These are phyloP conservation scores for Drosophila neutralis DNA, from an alignment of 2,888 invertebrate species.

Conservation along the genomic window DNA sequence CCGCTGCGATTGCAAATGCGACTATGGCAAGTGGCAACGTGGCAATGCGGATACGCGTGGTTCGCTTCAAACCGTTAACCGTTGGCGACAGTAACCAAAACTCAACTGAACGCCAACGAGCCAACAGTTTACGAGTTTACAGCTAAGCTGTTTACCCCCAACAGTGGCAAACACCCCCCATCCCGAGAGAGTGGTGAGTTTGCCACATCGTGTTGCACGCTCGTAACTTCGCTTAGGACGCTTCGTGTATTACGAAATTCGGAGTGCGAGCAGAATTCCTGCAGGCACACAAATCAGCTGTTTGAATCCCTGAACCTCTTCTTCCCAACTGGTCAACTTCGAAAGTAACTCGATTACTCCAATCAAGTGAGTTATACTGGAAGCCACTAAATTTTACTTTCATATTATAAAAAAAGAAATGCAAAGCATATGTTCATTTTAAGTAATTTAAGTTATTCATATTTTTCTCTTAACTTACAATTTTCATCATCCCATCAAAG, in stretches of 20 bases:
- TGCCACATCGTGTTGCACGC: conserved; percentile 7
- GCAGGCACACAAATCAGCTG: conserved; percentile 64
- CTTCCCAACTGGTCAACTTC: neutral
- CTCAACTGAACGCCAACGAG: conserved; percentile 77
- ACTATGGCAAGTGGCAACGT: conserved; percentile 39
- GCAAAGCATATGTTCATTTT: neutral
- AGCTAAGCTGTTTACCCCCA: conserved; percentile 50
- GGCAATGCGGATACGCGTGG: conserved; percentile 46
- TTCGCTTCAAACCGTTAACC: conserved; percentile 60
- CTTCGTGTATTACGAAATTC: conserved; percentile 58
- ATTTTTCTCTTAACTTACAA: too few relatives aligned
- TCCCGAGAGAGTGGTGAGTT: conserved; percentile 64
- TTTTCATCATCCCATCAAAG: neutral
- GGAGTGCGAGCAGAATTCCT: conserved; percentile 65
- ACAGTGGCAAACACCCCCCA: neutral
- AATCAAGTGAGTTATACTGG: neutral
- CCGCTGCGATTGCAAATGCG: conserved; percentile 28
- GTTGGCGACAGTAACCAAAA: conserved; percentile 81
- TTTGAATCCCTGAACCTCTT: conserved; percentile 18
- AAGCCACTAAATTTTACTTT: too few relatives aligned
- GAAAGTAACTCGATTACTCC: neutral
- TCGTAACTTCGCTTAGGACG: conserved; percentile 11
- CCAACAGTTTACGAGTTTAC: conserved; percentile 57
- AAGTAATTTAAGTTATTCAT: neutral
- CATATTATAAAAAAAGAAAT: neutral